Conservation (phyloP, 2,888 invertebrate genomes). For the Drymonia ruficornis region DNA sequence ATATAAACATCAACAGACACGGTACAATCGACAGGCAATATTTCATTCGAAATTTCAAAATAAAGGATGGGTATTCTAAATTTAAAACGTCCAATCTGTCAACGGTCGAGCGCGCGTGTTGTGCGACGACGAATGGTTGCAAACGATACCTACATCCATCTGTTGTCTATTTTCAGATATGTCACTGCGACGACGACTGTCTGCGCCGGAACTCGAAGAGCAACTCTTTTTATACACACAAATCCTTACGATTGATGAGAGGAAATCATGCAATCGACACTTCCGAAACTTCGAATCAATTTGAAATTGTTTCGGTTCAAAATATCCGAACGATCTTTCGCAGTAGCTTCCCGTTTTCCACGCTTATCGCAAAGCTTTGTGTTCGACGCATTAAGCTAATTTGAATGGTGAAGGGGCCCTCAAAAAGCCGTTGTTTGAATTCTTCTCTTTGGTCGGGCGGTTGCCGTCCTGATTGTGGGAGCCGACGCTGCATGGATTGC, state of each 20-base stretch:
- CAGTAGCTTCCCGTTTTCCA: slow-evolving; percentile 63
- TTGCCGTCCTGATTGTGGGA: slow-evolving; percentile 72
- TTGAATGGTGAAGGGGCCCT: slow-evolving; percentile 78
- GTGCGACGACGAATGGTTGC: slow-evolving; percentile 79
- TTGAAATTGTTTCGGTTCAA: slow-evolving; percentile 56
- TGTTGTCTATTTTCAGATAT: slow-evolving; percentile 81
- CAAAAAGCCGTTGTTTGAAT: slow-evolving; percentile 81
- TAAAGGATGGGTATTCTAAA: slow-evolving; percentile 78
- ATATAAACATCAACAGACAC: slow-evolving; percentile 28
- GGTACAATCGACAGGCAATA: slow-evolving; percentile 69
- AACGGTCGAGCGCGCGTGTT: slow-evolving; percentile 80
- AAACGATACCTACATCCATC: slow-evolving; percentile 79
- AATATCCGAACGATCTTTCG: slow-evolving; percentile 59
- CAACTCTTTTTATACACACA: slow-evolving; percentile 63
- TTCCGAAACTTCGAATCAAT: slow-evolving; percentile 40
- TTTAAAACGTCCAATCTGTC: slow-evolving; percentile 82
- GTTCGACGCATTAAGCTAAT: slow-evolving; percentile 81
- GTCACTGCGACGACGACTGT: slow-evolving; percentile 68
- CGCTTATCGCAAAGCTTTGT: slow-evolving; percentile 80
- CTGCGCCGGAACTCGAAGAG: slow-evolving; percentile 69
- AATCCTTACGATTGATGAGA: slow-evolving; percentile 45
- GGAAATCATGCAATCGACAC: slow-evolving; percentile 46
- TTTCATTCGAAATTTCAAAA: slow-evolving; percentile 74
- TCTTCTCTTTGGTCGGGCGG: slow-evolving; percentile 72
- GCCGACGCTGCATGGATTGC: slow-evolving; percentile 69